Percentiles rank a stretch among this genome's conserved stretches.
These are phyloP conservation scores for Ivindomyrus marchei DNA, from an alignment of 2,113 vertebrate genomes.

Conservation along the genomic window DNA sequence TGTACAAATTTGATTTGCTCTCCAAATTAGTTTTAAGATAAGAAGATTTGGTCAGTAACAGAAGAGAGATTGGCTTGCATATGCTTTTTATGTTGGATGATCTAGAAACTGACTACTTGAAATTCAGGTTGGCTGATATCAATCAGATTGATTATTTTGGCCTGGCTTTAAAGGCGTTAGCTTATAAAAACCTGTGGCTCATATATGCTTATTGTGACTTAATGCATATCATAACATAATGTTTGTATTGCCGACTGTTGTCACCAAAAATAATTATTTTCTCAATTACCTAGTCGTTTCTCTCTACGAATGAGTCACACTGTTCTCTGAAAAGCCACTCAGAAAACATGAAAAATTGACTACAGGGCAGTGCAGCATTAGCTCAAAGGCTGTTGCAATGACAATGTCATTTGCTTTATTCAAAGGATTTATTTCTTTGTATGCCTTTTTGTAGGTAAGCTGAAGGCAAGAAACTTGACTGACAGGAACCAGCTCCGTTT, in stretches of 20 bases:
- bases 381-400: not conserved
- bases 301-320: not conserved
- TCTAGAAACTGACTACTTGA: not conserved
- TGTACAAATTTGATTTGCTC: not conserved
- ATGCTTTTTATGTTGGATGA: not conserved
- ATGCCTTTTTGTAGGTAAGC: conserved; percentile 51
- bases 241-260: not conserved
- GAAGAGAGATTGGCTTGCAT: not conserved
- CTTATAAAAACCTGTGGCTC: not conserved
- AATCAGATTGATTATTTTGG: not conserved
- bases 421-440: conserved; percentile 19
- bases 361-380: not conserved
- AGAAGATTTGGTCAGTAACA: not conserved
- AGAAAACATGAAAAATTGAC: not conserved
- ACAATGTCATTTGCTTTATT: conserved; percentile 17
- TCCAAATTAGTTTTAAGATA: not conserved
- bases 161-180: not conserved
- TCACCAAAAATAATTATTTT: not conserved
- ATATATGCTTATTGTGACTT: not conserved
- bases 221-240: not conserved
- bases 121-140: not conserved
- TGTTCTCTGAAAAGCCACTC: not conserved
- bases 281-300: not conserved
- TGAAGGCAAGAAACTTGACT: conserved; percentile 42
- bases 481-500: conserved; percentile 4